Evolutionary conservation across 2,113 vertebrate species (phyloP).

Genomic region (Monopterus albus): DNA sequence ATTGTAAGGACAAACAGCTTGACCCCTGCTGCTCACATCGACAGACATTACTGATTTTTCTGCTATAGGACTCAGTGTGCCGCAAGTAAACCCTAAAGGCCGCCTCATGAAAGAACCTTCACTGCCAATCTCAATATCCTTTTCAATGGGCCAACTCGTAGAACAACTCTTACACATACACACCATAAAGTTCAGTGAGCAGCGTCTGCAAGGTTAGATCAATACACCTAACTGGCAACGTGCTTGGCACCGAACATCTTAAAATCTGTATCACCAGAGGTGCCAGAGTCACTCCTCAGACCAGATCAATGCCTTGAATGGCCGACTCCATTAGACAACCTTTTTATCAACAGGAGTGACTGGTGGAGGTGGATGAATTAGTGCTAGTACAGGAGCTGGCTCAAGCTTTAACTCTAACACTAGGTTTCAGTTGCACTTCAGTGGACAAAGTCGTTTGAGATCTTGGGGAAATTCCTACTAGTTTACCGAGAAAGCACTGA

Average conservation of each 20-base stretch:
- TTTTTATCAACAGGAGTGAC: constrained; percentile 51
- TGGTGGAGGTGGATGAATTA: constrained; percentile 25
- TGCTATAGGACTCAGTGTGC: constrained; percentile 15
- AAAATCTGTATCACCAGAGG: constrained; percentile 44
- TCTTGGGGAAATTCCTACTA: neutral
- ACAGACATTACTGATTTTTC: constrained; percentile 57
- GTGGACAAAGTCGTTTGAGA: constrained; percentile 23
- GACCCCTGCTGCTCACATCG: constrained; percentile 61
- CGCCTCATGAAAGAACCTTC: constrained; percentile 33
- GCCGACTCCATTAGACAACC: constrained; percentile 56
- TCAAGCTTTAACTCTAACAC: constrained; percentile 20
- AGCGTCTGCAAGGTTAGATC: constrained; percentile 44
- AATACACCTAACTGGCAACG: constrained; percentile 37
- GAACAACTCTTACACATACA: constrained; percentile 34
- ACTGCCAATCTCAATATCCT: constrained; percentile 49
- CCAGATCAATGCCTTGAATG: constrained; percentile 61
- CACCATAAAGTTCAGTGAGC: constrained; percentile 26
- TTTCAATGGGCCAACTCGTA: constrained; percentile 39
- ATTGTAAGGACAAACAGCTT: constrained; percentile 47
- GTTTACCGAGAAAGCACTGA: neutral
- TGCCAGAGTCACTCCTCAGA: constrained; percentile 31
- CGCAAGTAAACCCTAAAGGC: constrained; percentile 34
- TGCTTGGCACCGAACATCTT: constrained; percentile 43
- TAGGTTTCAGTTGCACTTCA: constrained; percentile 27
- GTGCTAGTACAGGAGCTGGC: neutral